Percentiles rank a stretch among this genome's conserved stretches.
phyloP scores from a whole-genome alignment of 2,113 vertebrate species.

The Forbesichthys agassizii region DNA sequence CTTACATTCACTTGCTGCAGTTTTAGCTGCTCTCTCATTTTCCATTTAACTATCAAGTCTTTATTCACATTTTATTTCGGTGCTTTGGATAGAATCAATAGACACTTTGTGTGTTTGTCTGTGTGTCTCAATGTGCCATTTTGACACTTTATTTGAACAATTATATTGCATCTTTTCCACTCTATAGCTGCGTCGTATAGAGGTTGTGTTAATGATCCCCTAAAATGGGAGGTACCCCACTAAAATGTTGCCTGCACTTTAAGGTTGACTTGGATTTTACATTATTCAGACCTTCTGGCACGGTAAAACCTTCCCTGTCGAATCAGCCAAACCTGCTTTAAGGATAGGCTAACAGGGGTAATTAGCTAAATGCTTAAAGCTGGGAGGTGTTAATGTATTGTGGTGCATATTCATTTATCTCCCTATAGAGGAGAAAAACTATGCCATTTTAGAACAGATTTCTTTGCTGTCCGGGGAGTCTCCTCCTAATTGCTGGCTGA shows the following conservation, averaged over 20 bases:
- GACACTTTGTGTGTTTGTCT: too few relatives aligned
- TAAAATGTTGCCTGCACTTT: too few relatives aligned
- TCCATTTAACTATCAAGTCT: background rate
- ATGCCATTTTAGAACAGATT: background rate
- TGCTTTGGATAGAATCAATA: background rate
- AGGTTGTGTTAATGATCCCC: too few relatives aligned
- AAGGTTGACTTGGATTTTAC: too few relatives aligned
- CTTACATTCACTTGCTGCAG: conserved; percentile 4
- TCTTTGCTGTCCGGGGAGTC: background rate
- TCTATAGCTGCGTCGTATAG: too few relatives aligned
- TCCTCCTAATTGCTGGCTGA: conserved; percentile 12
- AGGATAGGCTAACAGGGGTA: background rate
- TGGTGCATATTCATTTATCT: background rate
- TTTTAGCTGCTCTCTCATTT: conserved; percentile 1
- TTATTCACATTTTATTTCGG: too few relatives aligned
- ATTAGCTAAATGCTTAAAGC: background rate
- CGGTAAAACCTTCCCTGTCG: background rate
- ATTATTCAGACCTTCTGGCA: background rate
- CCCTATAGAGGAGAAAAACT: background rate
- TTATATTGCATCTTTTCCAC: too few relatives aligned
- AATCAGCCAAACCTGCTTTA: background rate
- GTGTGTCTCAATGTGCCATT: too few relatives aligned
- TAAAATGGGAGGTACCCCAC: too few relatives aligned
- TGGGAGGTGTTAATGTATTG: background rate
- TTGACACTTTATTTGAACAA: too few relatives aligned